A percentile compares a stretch with the other conserved stretches of the same genome.
phyloP scores from a whole-genome alignment of 2,888 invertebrate species.

The Heteropelma amictum region DNA sequence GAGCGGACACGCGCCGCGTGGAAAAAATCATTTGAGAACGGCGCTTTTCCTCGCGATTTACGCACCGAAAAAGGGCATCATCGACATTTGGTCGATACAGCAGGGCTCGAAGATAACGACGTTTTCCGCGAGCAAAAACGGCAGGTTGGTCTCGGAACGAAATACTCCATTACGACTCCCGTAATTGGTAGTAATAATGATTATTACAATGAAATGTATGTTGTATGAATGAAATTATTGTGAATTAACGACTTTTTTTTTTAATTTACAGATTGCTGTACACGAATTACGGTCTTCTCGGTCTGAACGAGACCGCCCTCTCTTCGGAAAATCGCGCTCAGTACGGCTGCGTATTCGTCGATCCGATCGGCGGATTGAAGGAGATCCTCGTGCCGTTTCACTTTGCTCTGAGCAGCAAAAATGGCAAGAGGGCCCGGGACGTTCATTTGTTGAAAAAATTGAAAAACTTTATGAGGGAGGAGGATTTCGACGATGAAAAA shows the following conservation, averaged over 20 bases:
- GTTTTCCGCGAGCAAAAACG: slow-evolving; percentile 92
- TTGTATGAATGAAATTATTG: background rate
- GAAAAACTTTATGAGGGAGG: slow-evolving; percentile 83
- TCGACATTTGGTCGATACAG: slow-evolving; percentile 96
- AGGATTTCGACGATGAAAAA: slow-evolving; percentile 79
- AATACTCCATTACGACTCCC: too few relatives aligned
- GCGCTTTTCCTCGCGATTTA: slow-evolving; percentile 94
- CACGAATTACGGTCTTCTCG: slow-evolving; percentile 89
- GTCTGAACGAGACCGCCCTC: slow-evolving; percentile 80
- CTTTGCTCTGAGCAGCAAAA: slow-evolving; percentile 91
- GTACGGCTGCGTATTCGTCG: slow-evolving; percentile 88
- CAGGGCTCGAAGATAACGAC: slow-evolving; percentile 94
- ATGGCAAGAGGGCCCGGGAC: slow-evolving; percentile 92
- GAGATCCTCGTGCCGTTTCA: slow-evolving; percentile 94
- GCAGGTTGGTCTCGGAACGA: slow-evolving; percentile 77
- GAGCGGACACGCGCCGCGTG: slow-evolving; percentile 42
- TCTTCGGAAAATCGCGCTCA: slow-evolving; percentile 80
- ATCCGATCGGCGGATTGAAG: slow-evolving; percentile 90
- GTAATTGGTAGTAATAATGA: too few relatives aligned
- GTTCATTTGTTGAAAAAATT: slow-evolving; percentile 90
- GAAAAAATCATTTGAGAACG: slow-evolving; percentile 78
- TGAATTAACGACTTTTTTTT: background rate
- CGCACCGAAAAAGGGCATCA: slow-evolving; percentile 92
- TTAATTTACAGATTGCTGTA: slow-evolving; percentile 82
- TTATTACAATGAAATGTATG: background rate